phyloP scores from a whole-genome alignment of 1,140 invertebrate genomes.

The Meteorus sp. region DNA sequence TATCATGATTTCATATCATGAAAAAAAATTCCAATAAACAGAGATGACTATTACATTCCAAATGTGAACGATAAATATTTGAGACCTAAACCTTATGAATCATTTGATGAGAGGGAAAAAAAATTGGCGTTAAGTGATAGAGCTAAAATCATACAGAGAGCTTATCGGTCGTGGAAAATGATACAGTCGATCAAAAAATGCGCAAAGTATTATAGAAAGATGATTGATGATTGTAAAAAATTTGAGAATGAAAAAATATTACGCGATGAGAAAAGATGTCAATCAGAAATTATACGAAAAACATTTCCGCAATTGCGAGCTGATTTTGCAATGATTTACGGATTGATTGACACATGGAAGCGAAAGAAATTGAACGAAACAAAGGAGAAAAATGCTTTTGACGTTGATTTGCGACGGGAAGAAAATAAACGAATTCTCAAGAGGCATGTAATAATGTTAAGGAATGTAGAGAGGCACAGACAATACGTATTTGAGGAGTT shows the following conservation, averaged over 20 bases:
- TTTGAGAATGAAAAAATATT: conserved; percentile 46
- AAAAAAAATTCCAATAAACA: too few relatives aligned
- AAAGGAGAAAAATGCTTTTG: conserved; percentile 60
- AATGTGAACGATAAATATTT: conserved; percentile 62
- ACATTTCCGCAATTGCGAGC: conserved; percentile 63
- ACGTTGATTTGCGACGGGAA: conserved; percentile 63
- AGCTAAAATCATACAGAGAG: conserved; percentile 64
- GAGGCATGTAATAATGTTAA: conserved; percentile 67
- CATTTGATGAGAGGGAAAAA: conserved; percentile 58
- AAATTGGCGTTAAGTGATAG: conserved; percentile 58
- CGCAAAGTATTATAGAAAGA: conserved; percentile 40
- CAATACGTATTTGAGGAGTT: conserved; percentile 60
- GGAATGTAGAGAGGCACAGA: conserved; percentile 64
- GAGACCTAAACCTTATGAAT: conserved; percentile 60
- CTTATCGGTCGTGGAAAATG: conserved; percentile 57
- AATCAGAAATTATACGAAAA: conserved; percentile 61
- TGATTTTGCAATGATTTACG: conserved; percentile 69
- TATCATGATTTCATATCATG: conserved; percentile 12
- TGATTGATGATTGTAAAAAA: conserved; percentile 48
- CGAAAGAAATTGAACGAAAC: conserved; percentile 63
- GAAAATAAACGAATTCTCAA: conserved; percentile 65
- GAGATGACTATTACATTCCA: conserved; percentile 61
- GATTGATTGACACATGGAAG: conserved; percentile 66
- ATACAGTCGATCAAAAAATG: conserved; percentile 41
- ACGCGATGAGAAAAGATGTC: conserved; percentile 50